phyloP scores from a whole-genome alignment of 1,140 invertebrate genomes.

The Dreissena rostriformis region DNA sequence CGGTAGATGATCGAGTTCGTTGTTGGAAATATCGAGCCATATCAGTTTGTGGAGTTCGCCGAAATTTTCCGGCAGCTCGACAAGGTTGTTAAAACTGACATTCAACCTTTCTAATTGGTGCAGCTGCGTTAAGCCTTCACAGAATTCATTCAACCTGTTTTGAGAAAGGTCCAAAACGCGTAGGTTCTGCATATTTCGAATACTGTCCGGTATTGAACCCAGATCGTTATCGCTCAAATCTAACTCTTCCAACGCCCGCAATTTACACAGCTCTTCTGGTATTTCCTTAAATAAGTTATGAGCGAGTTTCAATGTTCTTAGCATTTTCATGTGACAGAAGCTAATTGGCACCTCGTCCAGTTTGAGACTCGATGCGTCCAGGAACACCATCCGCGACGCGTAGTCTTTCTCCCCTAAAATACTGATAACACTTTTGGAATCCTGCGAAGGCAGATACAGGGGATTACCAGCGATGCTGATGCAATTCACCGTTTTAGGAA shows the following conservation, averaged over 20 bases:
- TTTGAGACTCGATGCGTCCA: slow-evolving; percentile 71
- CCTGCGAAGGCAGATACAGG: slow-evolving; percentile 64
- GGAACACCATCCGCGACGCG: slow-evolving; percentile 64
- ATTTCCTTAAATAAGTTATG: slow-evolving; percentile 71
- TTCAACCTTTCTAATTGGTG: slow-evolving; percentile 71
- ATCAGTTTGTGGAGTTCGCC: slow-evolving; percentile 70
- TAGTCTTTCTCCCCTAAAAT: slow-evolving; percentile 66
- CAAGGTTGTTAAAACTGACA: slow-evolving; percentile 73
- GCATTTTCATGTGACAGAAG: slow-evolving; percentile 67
- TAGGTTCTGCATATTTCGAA: slow-evolving; percentile 68
- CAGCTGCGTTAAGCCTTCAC: slow-evolving; percentile 65
- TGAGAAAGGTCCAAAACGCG: slow-evolving; percentile 69
- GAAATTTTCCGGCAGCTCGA: slow-evolving; percentile 71
- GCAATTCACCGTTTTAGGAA: slow-evolving; percentile 72
- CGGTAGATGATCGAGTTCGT: slow-evolving; percentile 71
- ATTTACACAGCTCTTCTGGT: slow-evolving; percentile 69
- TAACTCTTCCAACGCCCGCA: slow-evolving; percentile 68
- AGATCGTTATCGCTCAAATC: slow-evolving; percentile 72
- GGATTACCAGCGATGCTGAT: slow-evolving; percentile 75
- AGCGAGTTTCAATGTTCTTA: slow-evolving; percentile 66
- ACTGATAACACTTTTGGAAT: slow-evolving; percentile 64
- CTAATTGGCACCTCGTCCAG: slow-evolving; percentile 73
- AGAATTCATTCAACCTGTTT: slow-evolving; percentile 72
- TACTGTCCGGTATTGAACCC: slow-evolving; percentile 63
- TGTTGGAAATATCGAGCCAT: slow-evolving; percentile 73